phyloP scores from a whole-genome alignment of 37 sponge, comb jelly and placozoan genomes.

The Halichondria panicea region DNA sequence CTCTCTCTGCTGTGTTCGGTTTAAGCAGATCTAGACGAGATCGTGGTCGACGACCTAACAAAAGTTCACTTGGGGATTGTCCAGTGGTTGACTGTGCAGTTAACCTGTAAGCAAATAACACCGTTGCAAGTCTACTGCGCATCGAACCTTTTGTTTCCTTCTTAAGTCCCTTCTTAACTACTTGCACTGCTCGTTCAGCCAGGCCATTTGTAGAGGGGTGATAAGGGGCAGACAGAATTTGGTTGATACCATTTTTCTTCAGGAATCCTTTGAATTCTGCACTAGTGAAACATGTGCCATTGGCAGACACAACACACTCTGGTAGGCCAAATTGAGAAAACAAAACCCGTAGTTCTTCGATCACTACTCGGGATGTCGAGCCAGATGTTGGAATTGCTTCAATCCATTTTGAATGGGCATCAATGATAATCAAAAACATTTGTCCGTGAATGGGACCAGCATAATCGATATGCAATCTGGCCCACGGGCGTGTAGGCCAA shows the following conservation, averaged over 20 bases:
- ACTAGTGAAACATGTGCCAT: conserved; percentile 38
- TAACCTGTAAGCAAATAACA: conserved; percentile 21
- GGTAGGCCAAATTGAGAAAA: conserved; percentile 43
- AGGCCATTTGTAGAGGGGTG: conserved; percentile 35
- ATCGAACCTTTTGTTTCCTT: conserved; percentile 1
- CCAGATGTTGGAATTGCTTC: neutral
- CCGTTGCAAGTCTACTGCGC: neutral
- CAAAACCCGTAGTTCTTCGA: conserved; percentile 10
- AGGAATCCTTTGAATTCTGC: conserved; percentile 30
- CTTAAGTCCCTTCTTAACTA: conserved; percentile 29
- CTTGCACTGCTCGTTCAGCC: conserved; percentile 28
- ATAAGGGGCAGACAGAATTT: conserved; percentile 27
- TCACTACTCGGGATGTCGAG: neutral
- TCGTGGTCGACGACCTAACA: conserved; percentile 21
- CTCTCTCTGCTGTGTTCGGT: conserved; percentile 13
- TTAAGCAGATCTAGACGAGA: conserved; percentile 30
- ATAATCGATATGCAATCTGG: conserved; percentile 26
- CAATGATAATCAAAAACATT: conserved; percentile 25
- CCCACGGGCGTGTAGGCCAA: conserved; percentile 38
- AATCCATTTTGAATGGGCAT: conserved; percentile 29
- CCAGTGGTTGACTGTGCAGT: conserved; percentile 42
- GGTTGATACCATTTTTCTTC: conserved; percentile 31
- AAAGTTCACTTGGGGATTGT: conserved; percentile 20
- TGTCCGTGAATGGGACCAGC: conserved; percentile 35
- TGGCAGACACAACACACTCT: conserved; percentile 34